Conservation (phyloP, 1,140 invertebrate genomes). For the Magallana ariakensis region DNA sequence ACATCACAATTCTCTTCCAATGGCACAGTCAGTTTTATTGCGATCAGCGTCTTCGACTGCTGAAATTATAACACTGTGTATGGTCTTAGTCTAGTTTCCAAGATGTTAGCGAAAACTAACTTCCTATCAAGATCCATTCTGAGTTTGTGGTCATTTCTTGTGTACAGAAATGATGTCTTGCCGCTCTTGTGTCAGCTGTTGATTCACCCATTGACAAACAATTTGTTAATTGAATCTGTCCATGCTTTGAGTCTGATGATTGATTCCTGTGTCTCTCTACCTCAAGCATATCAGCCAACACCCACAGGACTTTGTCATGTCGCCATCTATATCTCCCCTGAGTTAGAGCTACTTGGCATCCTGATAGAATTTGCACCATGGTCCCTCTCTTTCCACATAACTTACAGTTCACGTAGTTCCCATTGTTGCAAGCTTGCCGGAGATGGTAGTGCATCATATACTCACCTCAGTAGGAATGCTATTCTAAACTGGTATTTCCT, state of each 20-base stretch:
- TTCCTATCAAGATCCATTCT: no score
- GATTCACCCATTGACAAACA: background rate
- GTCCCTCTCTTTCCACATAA: constrained; percentile 40
- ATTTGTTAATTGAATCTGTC: background rate
- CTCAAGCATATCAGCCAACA: constrained; percentile 42
- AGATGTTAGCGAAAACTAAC: no score
- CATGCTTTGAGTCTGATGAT: background rate
- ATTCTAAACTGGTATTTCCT: constrained; percentile 22
- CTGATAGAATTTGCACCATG: constrained; percentile 25
- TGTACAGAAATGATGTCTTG: no score
- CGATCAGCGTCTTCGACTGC: no score
- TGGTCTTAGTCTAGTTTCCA: no score
- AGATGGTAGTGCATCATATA: constrained; percentile 27
- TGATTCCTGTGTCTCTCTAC: constrained; percentile 13
- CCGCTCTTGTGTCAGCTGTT: no score
- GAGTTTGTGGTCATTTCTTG: no score
- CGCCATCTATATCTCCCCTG: constrained; percentile 50
- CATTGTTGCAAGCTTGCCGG: background rate
- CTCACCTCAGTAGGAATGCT: constrained; percentile 14
- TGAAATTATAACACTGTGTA: no score
- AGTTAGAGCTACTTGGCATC: constrained; percentile 40
- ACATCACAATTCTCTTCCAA: no score
- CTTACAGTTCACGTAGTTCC: background rate
- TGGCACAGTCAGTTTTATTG: no score
- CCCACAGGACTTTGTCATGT: constrained; percentile 46